phyloP scores from a whole-genome alignment of 2,888 invertebrate species.

The Hofmannophila pseudospretella region DNA sequence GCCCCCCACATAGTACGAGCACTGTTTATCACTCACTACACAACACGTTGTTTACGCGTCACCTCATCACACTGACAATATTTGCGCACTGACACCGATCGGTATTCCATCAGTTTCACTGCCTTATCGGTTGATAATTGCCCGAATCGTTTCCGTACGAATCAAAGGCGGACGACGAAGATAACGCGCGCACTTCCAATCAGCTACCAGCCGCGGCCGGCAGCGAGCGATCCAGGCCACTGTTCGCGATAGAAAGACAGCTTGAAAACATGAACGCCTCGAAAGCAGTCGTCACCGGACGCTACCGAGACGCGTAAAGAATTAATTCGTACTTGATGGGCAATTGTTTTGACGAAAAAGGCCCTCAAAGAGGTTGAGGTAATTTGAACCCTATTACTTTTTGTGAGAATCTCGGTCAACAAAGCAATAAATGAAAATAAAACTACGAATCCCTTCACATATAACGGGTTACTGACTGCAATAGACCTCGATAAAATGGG shows the following conservation, averaged over 20 bases:
- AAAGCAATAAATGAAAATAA: conserved; percentile 18
- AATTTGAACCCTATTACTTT: conserved; percentile 32
- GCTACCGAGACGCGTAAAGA: conserved; percentile 65
- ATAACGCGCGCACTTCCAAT: conserved; percentile 50
- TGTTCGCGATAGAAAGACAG: conserved; percentile 66
- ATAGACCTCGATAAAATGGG: conserved; percentile 10
- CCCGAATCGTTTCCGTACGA: conserved; percentile 44
- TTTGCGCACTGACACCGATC: conserved; percentile 50
- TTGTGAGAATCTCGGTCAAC: conserved; percentile 28
- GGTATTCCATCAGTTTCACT: conserved; percentile 44
- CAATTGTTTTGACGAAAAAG: conserved; percentile 65
- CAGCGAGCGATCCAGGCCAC: conserved; percentile 61
- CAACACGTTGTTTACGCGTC: conserved; percentile 42
- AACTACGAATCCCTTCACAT: conserved; percentile 14
- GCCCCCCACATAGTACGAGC: conserved; percentile 67
- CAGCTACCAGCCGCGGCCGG: conserved; percentile 37
- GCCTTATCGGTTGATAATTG: conserved; percentile 59
- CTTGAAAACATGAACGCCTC: conserved; percentile 60
- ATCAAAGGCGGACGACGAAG: conserved; percentile 34
- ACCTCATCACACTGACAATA: conserved; percentile 54
- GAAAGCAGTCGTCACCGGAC: conserved; percentile 73
- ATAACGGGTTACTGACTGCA: conserved; percentile 11
- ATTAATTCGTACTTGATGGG: conserved; percentile 68
- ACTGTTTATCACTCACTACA: conserved; percentile 44
- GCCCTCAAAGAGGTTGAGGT: conserved; percentile 43